Conservation (phyloP, 1,140 invertebrate species). For the Formica exsecta region DNA sequence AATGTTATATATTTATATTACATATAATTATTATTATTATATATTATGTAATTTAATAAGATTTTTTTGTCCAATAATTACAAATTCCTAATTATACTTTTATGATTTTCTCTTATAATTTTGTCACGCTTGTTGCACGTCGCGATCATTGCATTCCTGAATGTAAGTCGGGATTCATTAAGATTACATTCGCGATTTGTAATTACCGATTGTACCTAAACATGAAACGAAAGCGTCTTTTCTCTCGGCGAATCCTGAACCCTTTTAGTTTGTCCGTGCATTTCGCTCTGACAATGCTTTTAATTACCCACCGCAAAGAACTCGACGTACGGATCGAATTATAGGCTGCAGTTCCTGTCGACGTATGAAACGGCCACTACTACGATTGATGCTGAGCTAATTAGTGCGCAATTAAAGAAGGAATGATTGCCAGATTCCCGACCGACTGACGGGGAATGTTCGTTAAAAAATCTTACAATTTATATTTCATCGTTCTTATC, state of each 20-base stretch:
- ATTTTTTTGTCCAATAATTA: neutral
- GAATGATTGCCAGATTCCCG: slow-evolving; percentile 41
- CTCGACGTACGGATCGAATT: slow-evolving; percentile 53
- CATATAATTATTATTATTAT: too few species aligned
- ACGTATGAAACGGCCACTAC: slow-evolving; percentile 16
- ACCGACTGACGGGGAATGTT: neutral
- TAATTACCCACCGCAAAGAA: slow-evolving; percentile 63
- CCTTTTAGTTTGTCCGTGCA: slow-evolving; percentile 44
- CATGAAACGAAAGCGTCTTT: slow-evolving; percentile 30
- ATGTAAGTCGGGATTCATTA: slow-evolving; percentile 28
- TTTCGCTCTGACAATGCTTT: slow-evolving; percentile 73
- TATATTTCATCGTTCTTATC: slow-evolving; percentile 30
- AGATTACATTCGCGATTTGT: slow-evolving; percentile 63
- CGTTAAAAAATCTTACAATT: slow-evolving; percentile 31
- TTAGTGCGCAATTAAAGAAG: slow-evolving; percentile 52
- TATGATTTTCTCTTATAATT: neutral
- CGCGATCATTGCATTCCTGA: slow-evolving; percentile 20
- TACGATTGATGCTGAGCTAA: slow-evolving; percentile 48
- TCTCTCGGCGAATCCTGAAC: neutral
- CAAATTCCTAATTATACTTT: neutral
- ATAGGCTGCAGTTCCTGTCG: slow-evolving; percentile 14
- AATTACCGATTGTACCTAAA: slow-evolving; percentile 63
- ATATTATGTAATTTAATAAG: slow-evolving; percentile 14
- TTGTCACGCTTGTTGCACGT: neutral
- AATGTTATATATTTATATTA: neutral